Percentiles rank a stretch among this genome's conserved stretches.
These are phyloP conservation scores for Antennarius maculatus DNA, from an alignment of 2,797 vertebrate species.

Conservation along the genomic window DNA sequence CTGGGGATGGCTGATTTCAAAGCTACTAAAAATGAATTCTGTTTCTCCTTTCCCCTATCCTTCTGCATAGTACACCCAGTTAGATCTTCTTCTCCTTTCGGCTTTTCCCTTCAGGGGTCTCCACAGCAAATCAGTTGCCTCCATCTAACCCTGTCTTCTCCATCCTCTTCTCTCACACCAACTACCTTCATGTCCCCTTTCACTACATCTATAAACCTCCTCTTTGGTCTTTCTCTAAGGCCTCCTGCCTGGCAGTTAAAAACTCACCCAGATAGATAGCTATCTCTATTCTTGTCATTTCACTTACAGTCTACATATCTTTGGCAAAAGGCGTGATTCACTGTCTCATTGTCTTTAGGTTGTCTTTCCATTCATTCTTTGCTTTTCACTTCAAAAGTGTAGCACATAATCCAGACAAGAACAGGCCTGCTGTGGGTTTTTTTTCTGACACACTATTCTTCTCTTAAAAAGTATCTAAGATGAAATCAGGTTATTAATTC, in stretches of 20 bases:
- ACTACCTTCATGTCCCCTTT: too few relatives aligned
- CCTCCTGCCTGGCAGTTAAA: too few relatives aligned
- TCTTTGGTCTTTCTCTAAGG: too few relatives aligned
- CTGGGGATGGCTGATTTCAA: constrained; percentile 54
- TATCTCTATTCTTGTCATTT: constrained; percentile 69
- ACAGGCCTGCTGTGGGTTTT: constrained; percentile 61
- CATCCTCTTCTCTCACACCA: too few relatives aligned
- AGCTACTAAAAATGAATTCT: constrained; percentile 70
- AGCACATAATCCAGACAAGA: constrained; percentile 67
- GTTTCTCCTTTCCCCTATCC: constrained; percentile 45
- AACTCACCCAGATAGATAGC: constrained; percentile 41
- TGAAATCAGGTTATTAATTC: constrained; percentile 78
- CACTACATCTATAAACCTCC: too few relatives aligned
- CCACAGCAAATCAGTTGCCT: too few relatives aligned
- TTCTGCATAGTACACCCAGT: constrained; percentile 40
- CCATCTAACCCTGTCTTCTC: too few relatives aligned
- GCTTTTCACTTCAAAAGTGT: constrained; percentile 58
- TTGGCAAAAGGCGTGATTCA: constrained; percentile 63
- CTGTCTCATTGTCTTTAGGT: constrained; percentile 64
- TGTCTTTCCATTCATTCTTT: constrained; percentile 57
- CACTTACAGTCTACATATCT: constrained; percentile 53
- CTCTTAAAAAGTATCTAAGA: constrained; percentile 77
- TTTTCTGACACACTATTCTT: constrained; percentile 77
- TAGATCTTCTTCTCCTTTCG: constrained; percentile 15
- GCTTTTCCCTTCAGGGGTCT: too few relatives aligned